A percentile compares a stretch with the other conserved stretches of the same genome.
Evolutionary conservation across 1,140 invertebrate species (phyloP).

Genomic region (Tetramorium parvispinum): DNA sequence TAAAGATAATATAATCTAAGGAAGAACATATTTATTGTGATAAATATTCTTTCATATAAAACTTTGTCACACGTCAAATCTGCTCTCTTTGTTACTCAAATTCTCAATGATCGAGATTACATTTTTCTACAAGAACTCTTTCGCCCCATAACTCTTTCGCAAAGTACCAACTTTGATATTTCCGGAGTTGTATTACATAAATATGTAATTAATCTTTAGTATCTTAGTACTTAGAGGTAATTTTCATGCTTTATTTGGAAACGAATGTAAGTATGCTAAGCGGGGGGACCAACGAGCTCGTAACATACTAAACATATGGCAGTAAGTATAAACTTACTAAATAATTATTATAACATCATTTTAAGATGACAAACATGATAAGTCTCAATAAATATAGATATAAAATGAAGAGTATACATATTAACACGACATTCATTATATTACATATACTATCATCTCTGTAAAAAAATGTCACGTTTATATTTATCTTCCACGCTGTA

Average conservation of each 20-base stretch:
- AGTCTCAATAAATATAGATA: slow-evolving; percentile 42
- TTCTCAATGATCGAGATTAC: slow-evolving; percentile 3
- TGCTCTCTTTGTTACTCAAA: slow-evolving; percentile 29
- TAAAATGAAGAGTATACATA: slow-evolving; percentile 27
- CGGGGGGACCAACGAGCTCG: neutral
- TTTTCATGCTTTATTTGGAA: slow-evolving; percentile 13
- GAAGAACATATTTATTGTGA: slow-evolving; percentile 32
- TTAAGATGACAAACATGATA: slow-evolving; percentile 17
- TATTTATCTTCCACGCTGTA: slow-evolving; percentile 33
- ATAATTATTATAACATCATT: neutral
- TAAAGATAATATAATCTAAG: slow-evolving; percentile 45
- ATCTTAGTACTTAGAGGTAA: slow-evolving; percentile 4
- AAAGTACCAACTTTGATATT: neutral
- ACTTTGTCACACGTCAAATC: slow-evolving; percentile 29
- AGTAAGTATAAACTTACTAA: slow-evolving; percentile 28
- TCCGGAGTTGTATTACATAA: neutral
- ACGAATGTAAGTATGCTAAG: neutral
- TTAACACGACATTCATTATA: slow-evolving; percentile 43
- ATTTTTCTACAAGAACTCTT: neutral
- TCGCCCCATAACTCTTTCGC: neutral
- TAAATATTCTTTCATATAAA: slow-evolving; percentile 28
- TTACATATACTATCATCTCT: slow-evolving; percentile 37
- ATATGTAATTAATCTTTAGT: slow-evolving; percentile 11
- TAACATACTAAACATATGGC: slow-evolving; percentile 21
- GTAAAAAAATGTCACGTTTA: slow-evolving; percentile 53